Evolutionary conservation across 2,113 vertebrate genomes (phyloP).

Genomic region (Synodontis membranacea): DNA sequence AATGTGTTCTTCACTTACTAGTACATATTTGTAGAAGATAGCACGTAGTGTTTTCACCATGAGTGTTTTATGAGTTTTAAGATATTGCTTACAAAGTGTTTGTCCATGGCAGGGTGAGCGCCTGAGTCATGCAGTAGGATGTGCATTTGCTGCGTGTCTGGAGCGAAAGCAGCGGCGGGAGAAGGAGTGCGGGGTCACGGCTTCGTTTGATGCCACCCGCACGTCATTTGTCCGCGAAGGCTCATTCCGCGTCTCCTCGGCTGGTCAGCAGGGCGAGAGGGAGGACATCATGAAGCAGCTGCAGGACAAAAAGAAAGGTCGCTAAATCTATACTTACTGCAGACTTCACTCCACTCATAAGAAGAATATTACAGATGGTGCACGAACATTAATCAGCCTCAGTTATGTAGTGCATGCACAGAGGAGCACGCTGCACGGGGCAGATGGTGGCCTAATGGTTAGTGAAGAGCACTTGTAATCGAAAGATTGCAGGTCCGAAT

Average conservation of each 20-base stretch:
- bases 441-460: too few species aligned
- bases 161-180: conserved; percentile 89
- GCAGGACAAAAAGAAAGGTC: conserved; percentile 83
- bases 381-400: not conserved
- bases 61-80: not conserved
- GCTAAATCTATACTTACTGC: conserved; percentile 6
- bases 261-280: conserved; percentile 70
- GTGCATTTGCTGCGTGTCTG: conserved; percentile 89
- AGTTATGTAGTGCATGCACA: not conserved
- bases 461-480: too few species aligned
- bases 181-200: conserved; percentile 90
- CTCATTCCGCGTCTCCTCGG: conserved; percentile 83
- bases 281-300: conserved; percentile 75
- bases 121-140: conserved; percentile 89
- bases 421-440: not conserved
- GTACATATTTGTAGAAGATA: not conserved
- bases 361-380: not conserved
- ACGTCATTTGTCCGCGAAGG: conserved; percentile 89
- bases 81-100: not conserved
- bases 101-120: conserved; percentile 79
- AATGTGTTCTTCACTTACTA: not conserved
- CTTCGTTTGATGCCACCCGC: conserved; percentile 86
- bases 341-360: not conserved
- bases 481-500: too few species aligned
- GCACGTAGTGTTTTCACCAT: too few species aligned